Base-by-base conservation (phyloP, 2,888 invertebrate genomes). In the Amphipyra berbera region DNA sequence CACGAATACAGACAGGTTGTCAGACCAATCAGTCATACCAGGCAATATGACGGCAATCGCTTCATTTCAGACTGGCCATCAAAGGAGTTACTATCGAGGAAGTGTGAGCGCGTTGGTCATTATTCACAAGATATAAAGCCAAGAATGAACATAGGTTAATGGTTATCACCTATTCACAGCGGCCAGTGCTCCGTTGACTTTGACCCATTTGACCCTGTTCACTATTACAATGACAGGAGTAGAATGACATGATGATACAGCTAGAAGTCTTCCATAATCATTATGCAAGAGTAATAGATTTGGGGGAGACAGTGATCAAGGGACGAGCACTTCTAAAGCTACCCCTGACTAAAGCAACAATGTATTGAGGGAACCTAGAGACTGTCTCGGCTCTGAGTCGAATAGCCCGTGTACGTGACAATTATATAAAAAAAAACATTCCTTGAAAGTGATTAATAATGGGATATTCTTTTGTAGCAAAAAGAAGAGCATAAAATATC, bases 101-200 rank as follows among this genome's bases (percentile, higher is more conserved):
- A 42, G 12, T 42, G 37, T 37, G 33, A 21, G 44, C 48, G 40
- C 50, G 41, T 27, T 8, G 30, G n/a, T 38, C 15, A 41, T 48
- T 73, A 40, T 69, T 60, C 15, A 38, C 13, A 37, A 46, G 21
- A 38, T 41, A 37, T 44, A 55, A 38, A 21, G 41, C 15, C 21
- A 14, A 40, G 21, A 2, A 21, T 21, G 21, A 21, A 21, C 68
- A 49, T 59, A 47, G 45, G 49, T 27, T 40, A 67, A 38, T 47
- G 27, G 35, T 45, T 21, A 56, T 65, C 56, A 40, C 35, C 44
- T n/a, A n/a, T n/a, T n/a, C 6, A n/a, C 13, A 21, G 13, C n/a
- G 38, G 21, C 40, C 15, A 49, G 12, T 15, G 12, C 14, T 21
- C 13, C 40, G n/a, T 41, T 42, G 68, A 49, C 38, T 30, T 21